Evolutionary conservation across 2,797 vertebrate genomes (phyloP), one percentile per base, ranked within the genome.

Genomic region (Ceyx erithaca): DNA sequence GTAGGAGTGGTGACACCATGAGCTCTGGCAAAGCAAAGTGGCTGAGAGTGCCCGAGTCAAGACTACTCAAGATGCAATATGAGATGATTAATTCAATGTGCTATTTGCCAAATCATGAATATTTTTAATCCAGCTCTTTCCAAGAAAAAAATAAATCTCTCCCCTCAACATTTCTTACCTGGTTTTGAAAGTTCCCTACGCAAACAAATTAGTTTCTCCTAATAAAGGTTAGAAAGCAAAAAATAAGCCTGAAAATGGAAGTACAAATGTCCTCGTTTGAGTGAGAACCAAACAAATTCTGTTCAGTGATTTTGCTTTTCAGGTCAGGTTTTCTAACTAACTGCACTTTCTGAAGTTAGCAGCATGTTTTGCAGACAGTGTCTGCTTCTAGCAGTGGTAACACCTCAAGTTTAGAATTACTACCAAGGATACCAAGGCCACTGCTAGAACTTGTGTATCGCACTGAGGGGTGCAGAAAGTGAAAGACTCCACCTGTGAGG

Each of bases 131-230:
- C 45, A 70, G 12, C 15, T 8, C 71, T 82, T 93, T 82, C 33
- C 28, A 14, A 49, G 52, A 11, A 22, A 7, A 20, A 41, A 35
- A 43, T 37, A 37, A 62, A 25, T 25, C 11, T 7, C 28, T 57
- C 55, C 12, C 64, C 31, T 80, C 75, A 51, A 64, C 51, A 52
- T 22, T 14, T 70, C 17, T 55, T 83, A 63, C 23, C 35, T 87
- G 25, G 6, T 70, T 83, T 72, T 76, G 52, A 92, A 87, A 61
- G 87, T 72, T 85, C 48, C 22, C 80, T 85, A 57, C 7, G 40
- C 76, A 92, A 95, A 90, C 48, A 95, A 85, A 89, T 85, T 79
- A 55, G 20, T 61, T 92, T 63, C 16, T 86, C 67, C 52, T 81
- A 79, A 87, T 62, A 89, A 69, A 57, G 37, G n/a, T 75, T 70